Evolutionary conservation across 2,888 invertebrate species (phyloP), one percentile per base, ranked within the genome.

Genomic region (Acanthosepion pharaonis): DNA sequence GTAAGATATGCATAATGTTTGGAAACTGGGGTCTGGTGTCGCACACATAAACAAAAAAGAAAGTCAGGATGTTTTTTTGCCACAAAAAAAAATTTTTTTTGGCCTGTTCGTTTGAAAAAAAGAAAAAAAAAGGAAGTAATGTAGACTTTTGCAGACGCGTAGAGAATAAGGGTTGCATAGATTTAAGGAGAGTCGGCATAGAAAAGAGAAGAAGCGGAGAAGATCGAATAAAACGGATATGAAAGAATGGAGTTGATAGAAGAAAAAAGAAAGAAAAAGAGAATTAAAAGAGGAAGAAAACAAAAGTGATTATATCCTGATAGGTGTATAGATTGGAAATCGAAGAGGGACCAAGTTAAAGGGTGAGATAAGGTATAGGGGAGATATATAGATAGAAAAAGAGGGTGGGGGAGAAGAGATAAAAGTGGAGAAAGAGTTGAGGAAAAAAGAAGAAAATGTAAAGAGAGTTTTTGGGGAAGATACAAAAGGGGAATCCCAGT

Each of bases 1-100:
- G n/a, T n/a, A 78, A n/a, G 78, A n/a, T 33, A 78, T 78, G 78
- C 78, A 78, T 78, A n/a, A n/a, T 78, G 78, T 78, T 78, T 78
- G 78, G n/a, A 78, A 78, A 78, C 78, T 78, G 78, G 78, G 78
- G 78, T 78, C n/a, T 78, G 78, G 78, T 78, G 78, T 78, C 78
- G 78, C 78, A n/a, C n/a, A n/a, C n/a, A n/a, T n/a, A n/a, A n/a
- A n/a, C n/a, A n/a, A n/a, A n/a, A n/a, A n/a, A 78, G 15, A n/a
- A 78, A 15, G n/a, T 33, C n/a, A 33, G 78, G 78, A 78, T 78
- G n/a, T 11, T 78, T 78, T 15, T n/a, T 33, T 15, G 18, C n/a
- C n/a, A n/a, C n/a, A n/a, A n/a, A n/a, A n/a, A n/a, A n/a, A n/a
- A n/a, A n/a, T 33, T 78, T 78, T 78, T 78, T 33, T 78, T 33